phyloP scores from a whole-genome alignment of 2,113 vertebrate genomes.

The Cheilinus undulatus region DNA sequence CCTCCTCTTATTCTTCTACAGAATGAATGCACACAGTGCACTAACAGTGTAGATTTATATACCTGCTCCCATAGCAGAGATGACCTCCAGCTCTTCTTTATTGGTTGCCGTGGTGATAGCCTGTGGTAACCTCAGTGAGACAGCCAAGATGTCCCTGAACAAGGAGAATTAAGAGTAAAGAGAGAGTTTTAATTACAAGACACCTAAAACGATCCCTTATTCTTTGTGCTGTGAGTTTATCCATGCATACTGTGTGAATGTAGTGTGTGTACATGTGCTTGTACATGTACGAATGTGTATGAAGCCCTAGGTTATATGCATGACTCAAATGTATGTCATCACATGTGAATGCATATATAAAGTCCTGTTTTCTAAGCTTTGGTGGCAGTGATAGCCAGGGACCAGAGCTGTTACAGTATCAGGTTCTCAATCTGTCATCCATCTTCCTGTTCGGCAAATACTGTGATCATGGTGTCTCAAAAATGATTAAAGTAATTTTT shows the following conservation, averaged over 20 bases:
- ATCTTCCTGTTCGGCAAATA: too few relatives aligned
- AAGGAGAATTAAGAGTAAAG: background rate
- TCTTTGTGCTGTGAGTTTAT: background rate
- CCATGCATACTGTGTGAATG: background rate
- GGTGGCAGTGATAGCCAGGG: too few relatives aligned
- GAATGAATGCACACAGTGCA: background rate
- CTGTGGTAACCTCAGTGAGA: constrained; percentile 88
- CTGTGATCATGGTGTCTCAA: too few relatives aligned
- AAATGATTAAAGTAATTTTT: too few relatives aligned
- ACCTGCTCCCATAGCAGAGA: constrained; percentile 92
- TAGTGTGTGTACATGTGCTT: background rate
- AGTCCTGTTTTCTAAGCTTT: too few relatives aligned
- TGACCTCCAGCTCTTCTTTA: constrained; percentile 89
- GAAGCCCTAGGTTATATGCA: too few relatives aligned
- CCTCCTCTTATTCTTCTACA: background rate
- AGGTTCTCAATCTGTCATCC: too few relatives aligned
- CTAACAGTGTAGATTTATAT: constrained; percentile 27
- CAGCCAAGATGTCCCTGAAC: constrained; percentile 91
- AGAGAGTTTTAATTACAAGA: background rate
- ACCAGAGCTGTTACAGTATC: too few relatives aligned
- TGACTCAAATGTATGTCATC: too few relatives aligned
- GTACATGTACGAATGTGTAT: too few relatives aligned
- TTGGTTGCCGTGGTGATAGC: constrained; percentile 88
- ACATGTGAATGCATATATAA: too few relatives aligned
- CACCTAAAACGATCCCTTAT: background rate